A percentile compares a stretch with the other conserved stretches of the same genome.
Conservation (phyloP, 2,113 vertebrate genomes). For the Notechis scutatus region DNA sequence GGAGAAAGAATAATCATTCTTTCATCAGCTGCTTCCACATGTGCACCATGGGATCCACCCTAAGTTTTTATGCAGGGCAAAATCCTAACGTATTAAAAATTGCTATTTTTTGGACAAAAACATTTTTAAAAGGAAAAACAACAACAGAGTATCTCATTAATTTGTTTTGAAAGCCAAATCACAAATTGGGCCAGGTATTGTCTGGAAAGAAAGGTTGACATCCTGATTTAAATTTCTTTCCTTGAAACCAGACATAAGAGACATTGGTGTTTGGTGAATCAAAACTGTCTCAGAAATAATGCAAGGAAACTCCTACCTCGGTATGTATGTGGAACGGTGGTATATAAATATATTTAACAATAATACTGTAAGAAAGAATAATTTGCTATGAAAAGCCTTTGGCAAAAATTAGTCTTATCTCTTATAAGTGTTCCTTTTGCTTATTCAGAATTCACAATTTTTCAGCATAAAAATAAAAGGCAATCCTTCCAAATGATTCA, state of each 20-base stretch:
- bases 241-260: rapidly evolving
- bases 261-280: not conserved
- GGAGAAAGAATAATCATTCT: not conserved
- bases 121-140: not conserved
- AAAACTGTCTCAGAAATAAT: rapidly evolving
- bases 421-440: conserved; percentile 9
- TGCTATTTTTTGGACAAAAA: not conserved
- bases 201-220: not conserved
- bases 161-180: not conserved
- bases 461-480: not conserved
- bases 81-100: not conserved
- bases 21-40: not conserved
- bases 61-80: not conserved
- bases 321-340: not conserved
- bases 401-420: not conserved
- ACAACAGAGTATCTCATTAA: not conserved
- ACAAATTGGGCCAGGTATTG: not conserved
- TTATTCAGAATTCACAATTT: not conserved
- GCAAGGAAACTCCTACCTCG: not conserved
- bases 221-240: not conserved
- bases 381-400: not conserved
- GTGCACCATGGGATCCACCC: not conserved
- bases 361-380: not conserved
- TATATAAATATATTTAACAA: not conserved
- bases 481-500: not conserved